phyloP scores from a whole-genome alignment of 2,797 vertebrate genomes.

The Mormyrus proboscirostris region DNA sequence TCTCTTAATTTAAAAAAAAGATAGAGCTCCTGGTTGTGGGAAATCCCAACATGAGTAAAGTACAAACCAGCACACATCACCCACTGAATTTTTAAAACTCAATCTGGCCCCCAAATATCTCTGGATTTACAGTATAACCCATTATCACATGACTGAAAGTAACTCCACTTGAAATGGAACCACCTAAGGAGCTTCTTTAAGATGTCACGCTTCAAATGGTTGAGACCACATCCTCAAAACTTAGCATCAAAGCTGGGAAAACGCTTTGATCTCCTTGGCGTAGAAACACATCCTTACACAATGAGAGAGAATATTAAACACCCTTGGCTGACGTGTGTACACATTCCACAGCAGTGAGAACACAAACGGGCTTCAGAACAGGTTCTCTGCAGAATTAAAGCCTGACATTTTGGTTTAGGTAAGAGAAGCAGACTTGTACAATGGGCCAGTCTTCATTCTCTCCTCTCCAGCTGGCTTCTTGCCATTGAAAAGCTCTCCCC shows the following conservation, averaged over 20 bases:
- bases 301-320: not conserved
- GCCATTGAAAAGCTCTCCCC: constrained; percentile 39
- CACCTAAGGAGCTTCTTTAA: not conserved
- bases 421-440: constrained; percentile 40
- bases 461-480: constrained; percentile 50
- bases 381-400: not conserved
- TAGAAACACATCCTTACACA: not conserved
- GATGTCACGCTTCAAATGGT: not conserved
- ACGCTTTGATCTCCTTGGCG: not conserved
- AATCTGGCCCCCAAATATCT: not conserved
- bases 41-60: not conserved
- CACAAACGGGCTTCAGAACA: not conserved
- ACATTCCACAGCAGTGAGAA: not conserved
- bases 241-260: not conserved
- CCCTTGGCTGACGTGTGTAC: constrained; percentile 16
- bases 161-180: not conserved
- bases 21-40: not conserved
- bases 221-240: not conserved
- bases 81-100: not conserved
- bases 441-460: constrained; percentile 48
- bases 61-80: not conserved
- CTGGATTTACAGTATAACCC: constrained; percentile 7
- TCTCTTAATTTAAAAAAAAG: not conserved
- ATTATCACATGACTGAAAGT: not conserved
- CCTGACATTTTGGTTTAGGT: not conserved